phyloP scores from a whole-genome alignment of 2,797 vertebrate species.

The Ctenosaura bakeri region DNA sequence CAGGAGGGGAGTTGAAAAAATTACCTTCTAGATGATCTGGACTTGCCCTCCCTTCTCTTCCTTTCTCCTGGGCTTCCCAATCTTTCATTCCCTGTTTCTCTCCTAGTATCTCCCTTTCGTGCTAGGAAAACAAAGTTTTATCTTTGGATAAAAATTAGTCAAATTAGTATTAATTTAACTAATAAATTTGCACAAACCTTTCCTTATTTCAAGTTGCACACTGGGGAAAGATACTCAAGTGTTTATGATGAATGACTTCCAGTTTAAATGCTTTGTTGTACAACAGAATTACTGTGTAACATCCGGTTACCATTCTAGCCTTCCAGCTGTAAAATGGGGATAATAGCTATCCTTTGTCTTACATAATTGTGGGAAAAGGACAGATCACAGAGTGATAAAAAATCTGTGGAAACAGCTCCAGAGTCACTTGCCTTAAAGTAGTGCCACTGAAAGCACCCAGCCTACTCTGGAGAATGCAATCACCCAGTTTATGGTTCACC shows the following conservation, averaged over 20 bases:
- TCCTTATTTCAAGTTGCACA: neutral
- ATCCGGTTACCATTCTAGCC: neutral
- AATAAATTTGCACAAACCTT: neutral
- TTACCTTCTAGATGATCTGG: too few species aligned
- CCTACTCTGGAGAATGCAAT: slow-evolving; percentile 15
- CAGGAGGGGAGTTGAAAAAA: too few species aligned
- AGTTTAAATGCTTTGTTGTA: neutral
- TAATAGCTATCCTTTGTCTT: slow-evolving; percentile 9
- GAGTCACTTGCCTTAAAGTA: slow-evolving; percentile 34
- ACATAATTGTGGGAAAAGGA: slow-evolving; percentile 15
- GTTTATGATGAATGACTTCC: neutral
- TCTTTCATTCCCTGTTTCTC: neutral
- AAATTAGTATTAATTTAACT: neutral
- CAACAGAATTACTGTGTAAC: neutral
- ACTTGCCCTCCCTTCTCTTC: neutral
- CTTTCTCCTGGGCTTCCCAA: neutral
- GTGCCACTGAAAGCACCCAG: neutral
- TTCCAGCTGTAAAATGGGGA: slow-evolving; percentile 20
- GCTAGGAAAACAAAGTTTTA: neutral
- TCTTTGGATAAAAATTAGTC: neutral
- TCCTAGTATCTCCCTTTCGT: neutral
- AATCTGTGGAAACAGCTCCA: slow-evolving; percentile 29
- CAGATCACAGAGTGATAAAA: neutral
- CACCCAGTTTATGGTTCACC: neutral
- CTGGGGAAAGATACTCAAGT: neutral